Percentiles rank a stretch among this genome's conserved stretches.
These are phyloP conservation scores for Cotesia chilonis DNA, from an alignment of 1,140 invertebrate species.

Conservation along the genomic window DNA sequence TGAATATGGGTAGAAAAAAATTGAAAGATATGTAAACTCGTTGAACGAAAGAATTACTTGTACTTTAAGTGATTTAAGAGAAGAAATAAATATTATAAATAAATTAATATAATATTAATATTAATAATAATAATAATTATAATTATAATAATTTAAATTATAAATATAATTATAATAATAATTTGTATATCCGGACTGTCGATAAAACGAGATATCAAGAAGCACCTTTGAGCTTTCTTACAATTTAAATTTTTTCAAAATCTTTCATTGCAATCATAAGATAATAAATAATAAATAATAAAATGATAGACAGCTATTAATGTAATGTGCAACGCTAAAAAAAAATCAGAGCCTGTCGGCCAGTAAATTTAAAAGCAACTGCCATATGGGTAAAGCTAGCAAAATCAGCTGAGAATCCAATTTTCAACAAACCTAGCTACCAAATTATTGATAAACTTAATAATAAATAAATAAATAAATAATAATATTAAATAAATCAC, in stretches of 20 bases:
- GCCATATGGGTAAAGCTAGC: conserved; percentile 56
- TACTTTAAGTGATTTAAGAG: background rate
- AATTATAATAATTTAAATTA: conserved; percentile 37
- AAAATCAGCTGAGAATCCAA: conserved; percentile 57
- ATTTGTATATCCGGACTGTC: conserved; percentile 7
- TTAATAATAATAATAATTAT: conserved; percentile 12
- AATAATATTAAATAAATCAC: background rate
- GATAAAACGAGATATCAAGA: conserved; percentile 22
- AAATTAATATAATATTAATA: conserved; percentile 30
- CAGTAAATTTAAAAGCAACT: conserved; percentile 60
- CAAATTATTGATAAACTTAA: conserved; percentile 40
- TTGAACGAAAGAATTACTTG: background rate
- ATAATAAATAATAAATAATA: conserved; percentile 38
- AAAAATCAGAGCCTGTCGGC: conserved; percentile 50
- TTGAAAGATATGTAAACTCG: background rate
- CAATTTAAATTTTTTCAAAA: conserved; percentile 26
- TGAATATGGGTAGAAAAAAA: background rate
- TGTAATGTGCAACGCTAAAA: conserved; percentile 51
- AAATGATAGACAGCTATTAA: conserved; percentile 41
- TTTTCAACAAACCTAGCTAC: conserved; percentile 55
- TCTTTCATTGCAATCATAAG: conserved; percentile 36
- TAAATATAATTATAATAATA: conserved; percentile 11
- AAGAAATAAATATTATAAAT: conserved; percentile 29
- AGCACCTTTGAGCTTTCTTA: conserved; percentile 22
- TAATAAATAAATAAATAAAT: background rate